These are phyloP conservation scores for Phaedon cochleariae DNA, from an alignment of 2,888 invertebrate species.

Conservation along the genomic window DNA sequence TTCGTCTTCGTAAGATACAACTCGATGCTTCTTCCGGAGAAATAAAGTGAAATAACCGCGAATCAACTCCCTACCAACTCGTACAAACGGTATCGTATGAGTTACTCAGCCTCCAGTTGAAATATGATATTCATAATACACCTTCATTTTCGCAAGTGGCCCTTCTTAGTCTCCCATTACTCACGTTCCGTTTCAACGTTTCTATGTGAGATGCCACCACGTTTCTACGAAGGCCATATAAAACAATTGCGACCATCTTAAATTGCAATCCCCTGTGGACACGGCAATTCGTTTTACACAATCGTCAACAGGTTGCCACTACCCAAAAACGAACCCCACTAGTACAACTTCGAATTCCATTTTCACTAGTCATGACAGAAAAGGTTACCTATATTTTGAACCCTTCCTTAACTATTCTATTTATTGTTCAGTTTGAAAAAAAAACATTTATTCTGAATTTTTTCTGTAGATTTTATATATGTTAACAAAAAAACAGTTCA, in stretches of 20 bases:
- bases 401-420: too few species aligned
- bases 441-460: too few species aligned
- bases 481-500: too few species aligned
- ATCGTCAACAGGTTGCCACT: slow-evolving; percentile 31
- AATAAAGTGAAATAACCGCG: not conserved
- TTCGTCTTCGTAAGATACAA: too few species aligned
- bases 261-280: slow-evolving; percentile 33
- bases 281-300: slow-evolving; percentile 28
- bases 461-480: too few species aligned
- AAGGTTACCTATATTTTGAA: too few species aligned
- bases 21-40: not conserved
- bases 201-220: slow-evolving; percentile 4
- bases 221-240: slow-evolving; percentile 27
- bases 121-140: slow-evolving; percentile 14
- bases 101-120: not conserved
- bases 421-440: too few species aligned
- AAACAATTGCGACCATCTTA: slow-evolving; percentile 34
- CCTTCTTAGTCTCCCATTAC: slow-evolving; percentile 16
- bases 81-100: too few species aligned
- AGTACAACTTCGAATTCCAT: slow-evolving; percentile 26
- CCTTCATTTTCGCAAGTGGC: slow-evolving; percentile 15
- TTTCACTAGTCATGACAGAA: too few species aligned
- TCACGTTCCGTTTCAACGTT: slow-evolving; percentile 10
- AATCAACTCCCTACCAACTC: not conserved
- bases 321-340: slow-evolving; percentile 29